phyloP scores from a whole-genome alignment of 53 echinoderm and acorn worm species.

The Zoroaster sp. region DNA sequence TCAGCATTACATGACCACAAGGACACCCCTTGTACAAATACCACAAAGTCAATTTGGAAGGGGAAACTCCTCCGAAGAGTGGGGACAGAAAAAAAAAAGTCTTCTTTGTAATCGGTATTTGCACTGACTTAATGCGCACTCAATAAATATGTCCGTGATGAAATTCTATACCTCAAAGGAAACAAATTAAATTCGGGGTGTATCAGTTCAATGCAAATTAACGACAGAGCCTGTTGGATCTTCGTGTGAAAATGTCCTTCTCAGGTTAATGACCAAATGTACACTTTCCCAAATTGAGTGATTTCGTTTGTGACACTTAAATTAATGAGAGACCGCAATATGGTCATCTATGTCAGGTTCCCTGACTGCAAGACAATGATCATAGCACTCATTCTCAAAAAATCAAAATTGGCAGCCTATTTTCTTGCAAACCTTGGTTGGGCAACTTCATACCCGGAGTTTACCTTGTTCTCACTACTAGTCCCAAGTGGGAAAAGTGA shows the following conservation, averaged over 20 bases:
- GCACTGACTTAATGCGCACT: constrained; percentile 21
- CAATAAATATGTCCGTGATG: neutral
- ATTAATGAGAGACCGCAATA: neutral
- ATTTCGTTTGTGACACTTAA: too few species aligned
- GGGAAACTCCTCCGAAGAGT: neutral
- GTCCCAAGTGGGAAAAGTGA: too few species aligned
- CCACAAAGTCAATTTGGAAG: constrained; percentile 26
- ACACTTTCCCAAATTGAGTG: neutral
- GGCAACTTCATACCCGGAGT: too few species aligned
- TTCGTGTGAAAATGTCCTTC: neutral
- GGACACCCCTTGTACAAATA: constrained; percentile 7
- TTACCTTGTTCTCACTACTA: too few species aligned
- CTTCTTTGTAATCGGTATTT: constrained; percentile 28
- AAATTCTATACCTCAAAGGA: neutral
- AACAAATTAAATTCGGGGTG: neutral
- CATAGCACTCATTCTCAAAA: too few species aligned
- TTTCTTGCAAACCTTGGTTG: too few species aligned
- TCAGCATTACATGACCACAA: neutral
- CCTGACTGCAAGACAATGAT: too few species aligned
- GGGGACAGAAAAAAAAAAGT: neutral
- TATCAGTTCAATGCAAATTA: constrained; percentile 9
- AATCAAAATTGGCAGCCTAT: too few species aligned
- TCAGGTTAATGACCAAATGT: constrained; percentile 24
- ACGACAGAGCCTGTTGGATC: neutral
- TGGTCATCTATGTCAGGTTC: too few species aligned